phyloP scores from a whole-genome alignment of 2,797 vertebrate species.

The Ispidina lecontei region DNA sequence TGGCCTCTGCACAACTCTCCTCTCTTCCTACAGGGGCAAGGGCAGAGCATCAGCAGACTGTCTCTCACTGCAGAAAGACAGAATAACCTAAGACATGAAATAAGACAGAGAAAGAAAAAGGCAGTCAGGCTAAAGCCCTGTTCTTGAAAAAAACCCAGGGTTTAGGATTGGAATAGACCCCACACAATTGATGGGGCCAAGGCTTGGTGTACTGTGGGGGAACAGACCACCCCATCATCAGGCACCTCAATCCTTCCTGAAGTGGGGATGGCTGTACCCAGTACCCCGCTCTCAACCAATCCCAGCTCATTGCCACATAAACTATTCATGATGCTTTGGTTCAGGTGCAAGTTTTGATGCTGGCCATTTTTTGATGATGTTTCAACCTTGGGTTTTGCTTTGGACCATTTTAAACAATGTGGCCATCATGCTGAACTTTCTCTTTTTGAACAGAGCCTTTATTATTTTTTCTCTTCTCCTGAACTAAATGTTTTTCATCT shows the following conservation, averaged over 20 bases:
- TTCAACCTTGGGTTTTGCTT: neutral
- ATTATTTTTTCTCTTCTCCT: neutral
- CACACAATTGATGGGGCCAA: neutral
- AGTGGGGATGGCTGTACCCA: neutral
- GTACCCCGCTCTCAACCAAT: neutral
- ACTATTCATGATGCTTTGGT: neutral
- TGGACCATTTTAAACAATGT: neutral
- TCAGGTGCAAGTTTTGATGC: neutral
- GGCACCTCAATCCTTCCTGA: neutral
- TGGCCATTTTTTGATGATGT: neutral
- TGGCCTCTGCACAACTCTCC: neutral
- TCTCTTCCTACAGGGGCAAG: neutral
- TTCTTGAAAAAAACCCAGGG: neutral
- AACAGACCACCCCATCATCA: neutral
- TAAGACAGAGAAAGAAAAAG: neutral
- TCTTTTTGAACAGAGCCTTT: neutral
- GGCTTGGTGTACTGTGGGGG: neutral
- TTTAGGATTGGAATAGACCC: neutral
- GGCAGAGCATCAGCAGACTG: neutral
- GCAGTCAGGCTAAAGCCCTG: neutral
- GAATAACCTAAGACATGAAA: neutral
- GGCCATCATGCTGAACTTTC: neutral
- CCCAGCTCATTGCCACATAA: neutral
- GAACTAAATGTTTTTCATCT: neutral
- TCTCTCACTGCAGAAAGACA: neutral